Evolutionary conservation across 2,113 vertebrate species (phyloP).

Genomic region (Melanocharis versteri): DNA sequence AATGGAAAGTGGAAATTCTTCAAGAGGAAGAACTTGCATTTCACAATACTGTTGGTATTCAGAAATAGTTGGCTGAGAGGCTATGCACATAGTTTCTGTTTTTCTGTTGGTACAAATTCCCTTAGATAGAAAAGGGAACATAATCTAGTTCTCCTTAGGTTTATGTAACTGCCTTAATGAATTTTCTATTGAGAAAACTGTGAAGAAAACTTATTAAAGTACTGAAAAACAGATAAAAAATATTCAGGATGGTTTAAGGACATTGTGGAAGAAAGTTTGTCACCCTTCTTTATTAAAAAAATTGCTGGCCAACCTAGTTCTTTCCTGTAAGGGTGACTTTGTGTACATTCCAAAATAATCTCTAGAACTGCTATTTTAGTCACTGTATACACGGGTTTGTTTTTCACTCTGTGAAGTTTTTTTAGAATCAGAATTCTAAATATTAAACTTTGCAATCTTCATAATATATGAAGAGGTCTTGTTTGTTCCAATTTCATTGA

Average conservation of each 20-base stretch:
- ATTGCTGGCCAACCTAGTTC: background rate
- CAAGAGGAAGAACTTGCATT: background rate
- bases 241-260: background rate
- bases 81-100: background rate
- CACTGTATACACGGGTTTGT: background rate
- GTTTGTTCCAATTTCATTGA: background rate
- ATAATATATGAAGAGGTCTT: background rate
- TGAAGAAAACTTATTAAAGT: background rate
- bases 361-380: background rate
- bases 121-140: background rate
- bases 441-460: background rate
- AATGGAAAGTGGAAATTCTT: background rate
- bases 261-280: background rate
- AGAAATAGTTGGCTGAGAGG: background rate
- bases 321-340: background rate
- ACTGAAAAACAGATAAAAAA: background rate
- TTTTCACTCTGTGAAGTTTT: background rate
- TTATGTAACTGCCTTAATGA: background rate
- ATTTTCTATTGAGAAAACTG: background rate
- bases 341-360: background rate
- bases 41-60: background rate
- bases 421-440: background rate
- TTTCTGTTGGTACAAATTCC: background rate
- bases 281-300: background rate
- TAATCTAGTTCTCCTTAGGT: background rate